Conservation (phyloP, 2,888 invertebrate genomes). For the Andrena marginata region DNA sequence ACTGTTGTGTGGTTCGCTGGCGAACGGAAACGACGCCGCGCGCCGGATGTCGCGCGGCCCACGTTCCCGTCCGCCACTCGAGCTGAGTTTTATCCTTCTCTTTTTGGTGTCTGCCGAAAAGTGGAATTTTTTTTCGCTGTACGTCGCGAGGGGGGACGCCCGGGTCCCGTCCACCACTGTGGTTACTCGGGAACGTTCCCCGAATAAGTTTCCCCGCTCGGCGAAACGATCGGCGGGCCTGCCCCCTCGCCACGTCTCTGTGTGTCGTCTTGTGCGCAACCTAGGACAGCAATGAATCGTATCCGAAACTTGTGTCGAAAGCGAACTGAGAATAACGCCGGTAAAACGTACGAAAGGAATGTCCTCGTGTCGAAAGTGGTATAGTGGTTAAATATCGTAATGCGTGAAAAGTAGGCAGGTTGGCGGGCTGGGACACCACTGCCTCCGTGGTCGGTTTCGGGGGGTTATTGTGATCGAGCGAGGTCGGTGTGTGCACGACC, state of each 20-base stretch:
- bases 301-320: conserved; percentile 72
- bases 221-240: conserved; percentile 22
- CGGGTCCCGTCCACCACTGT: not conserved
- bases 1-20: conserved; percentile 63
- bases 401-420: conserved; percentile 82
- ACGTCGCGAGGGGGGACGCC: conserved; percentile 53
- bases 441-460: conserved; percentile 47
- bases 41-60: conserved; percentile 22
- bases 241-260: conserved; percentile 57
- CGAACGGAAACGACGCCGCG: conserved; percentile 31
- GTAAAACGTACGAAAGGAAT: conserved; percentile 78
- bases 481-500: conserved; percentile 42
- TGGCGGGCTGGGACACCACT: conserved; percentile 63
- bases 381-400: conserved; percentile 80
- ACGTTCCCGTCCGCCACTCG: conserved; percentile 53
- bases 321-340: conserved; percentile 80
- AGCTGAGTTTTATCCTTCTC: conserved; percentile 65
- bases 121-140: conserved; percentile 79
- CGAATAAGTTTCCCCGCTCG: not conserved
- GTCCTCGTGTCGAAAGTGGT: conserved; percentile 76
- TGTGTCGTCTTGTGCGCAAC: conserved; percentile 83
- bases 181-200: not conserved
- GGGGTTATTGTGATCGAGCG: not conserved
- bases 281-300: conserved; percentile 75
- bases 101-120: conserved; percentile 81